Base-by-base conservation (phyloP, 2,797 vertebrate genomes). In the Artibeus jamaicensis region DNA sequence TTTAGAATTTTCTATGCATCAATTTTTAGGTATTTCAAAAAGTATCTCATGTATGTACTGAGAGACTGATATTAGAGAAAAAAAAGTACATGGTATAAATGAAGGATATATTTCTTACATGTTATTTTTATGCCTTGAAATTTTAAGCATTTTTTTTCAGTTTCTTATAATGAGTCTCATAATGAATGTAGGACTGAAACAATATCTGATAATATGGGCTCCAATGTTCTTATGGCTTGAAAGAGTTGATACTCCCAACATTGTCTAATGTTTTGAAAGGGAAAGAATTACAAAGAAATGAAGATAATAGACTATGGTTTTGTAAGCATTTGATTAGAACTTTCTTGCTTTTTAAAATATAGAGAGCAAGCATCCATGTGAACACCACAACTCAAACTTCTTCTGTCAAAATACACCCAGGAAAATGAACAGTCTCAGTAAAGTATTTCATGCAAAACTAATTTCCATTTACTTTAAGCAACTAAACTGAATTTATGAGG, bases 401-500 rank as follows among this genome's bases (percentile, higher is more conserved):
- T 93, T 76, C 44, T 84, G 21, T 76, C 39, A 88, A 86, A 93
- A 77, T 24, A 68, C 16, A 91, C 9, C 11, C 34, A 48, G 46
- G n/a, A 26, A 92, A 81, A 86, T 93, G 73, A 93, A 71, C 53
- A 32, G 16, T 5, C 42, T 76, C n/a, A 59, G 78, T 73, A 77
- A 73, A 18, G 86, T 59, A 48, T 74, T 57, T 79, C 50, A 83
- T 46, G n/a, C 9, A 94, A 92, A 95, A 76, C 5, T 62, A 7
- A 89, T 77, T 70, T 70, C 55, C 14, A 11, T 86, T 83, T 92
- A 37, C 46, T 89, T 74, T 84, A 93, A 94, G 50, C 22, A 89
- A 76, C 4, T 37, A 46, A 86, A 39, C 77, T 57, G 44, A 89
- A 92, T 83, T 62, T 22, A 62, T 2, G 39, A 70, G 10, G 10